phyloP scores from a whole-genome alignment of 2,888 invertebrate species.

The Phalera bucephala region DNA sequence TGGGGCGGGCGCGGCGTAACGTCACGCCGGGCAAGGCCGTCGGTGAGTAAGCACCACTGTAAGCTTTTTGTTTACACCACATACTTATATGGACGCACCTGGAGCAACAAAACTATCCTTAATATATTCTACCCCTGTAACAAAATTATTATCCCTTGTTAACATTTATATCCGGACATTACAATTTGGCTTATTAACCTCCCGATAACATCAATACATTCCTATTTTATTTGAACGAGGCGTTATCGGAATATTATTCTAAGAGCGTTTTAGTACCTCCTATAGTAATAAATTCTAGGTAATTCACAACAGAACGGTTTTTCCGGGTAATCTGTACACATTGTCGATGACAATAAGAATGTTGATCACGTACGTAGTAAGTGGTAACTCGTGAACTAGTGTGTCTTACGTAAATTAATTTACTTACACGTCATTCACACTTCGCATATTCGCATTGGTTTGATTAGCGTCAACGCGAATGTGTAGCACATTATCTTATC shows the following conservation, averaged over 20 bases:
- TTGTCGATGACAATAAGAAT: conserved; percentile 24
- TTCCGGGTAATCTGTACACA: conserved; percentile 29
- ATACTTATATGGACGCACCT: conserved; percentile 41
- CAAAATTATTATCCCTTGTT: too few relatives aligned
- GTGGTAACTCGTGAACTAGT: conserved; percentile 21
- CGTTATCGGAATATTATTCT: conserved; percentile 15
- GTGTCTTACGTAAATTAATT: conserved; percentile 34
- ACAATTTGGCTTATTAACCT: too few relatives aligned
- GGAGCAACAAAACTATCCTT: conserved; percentile 24
- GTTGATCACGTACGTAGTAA: conserved; percentile 33
- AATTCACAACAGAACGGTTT: conserved; percentile 22
- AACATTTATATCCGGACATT: too few relatives aligned
- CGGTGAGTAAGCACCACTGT: conserved; percentile 41
- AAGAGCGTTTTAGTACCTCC: conserved; percentile 11
- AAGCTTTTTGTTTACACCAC: conserved; percentile 45
- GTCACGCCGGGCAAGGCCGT: conserved; percentile 68
- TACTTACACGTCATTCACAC: conserved; percentile 32
- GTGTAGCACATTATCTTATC: conserved; percentile 1
- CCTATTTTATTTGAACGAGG: too few relatives aligned
- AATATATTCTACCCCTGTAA: neutral
- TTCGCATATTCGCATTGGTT: conserved; percentile 31
- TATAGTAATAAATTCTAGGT: conserved; percentile 19
- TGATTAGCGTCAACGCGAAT: conserved; percentile 23
- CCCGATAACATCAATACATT: too few relatives aligned
- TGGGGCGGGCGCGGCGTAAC: conserved; percentile 43